These are phyloP conservation scores for Thelaira solivaga DNA, from an alignment of 2,888 invertebrate species.

Conservation along the genomic window DNA sequence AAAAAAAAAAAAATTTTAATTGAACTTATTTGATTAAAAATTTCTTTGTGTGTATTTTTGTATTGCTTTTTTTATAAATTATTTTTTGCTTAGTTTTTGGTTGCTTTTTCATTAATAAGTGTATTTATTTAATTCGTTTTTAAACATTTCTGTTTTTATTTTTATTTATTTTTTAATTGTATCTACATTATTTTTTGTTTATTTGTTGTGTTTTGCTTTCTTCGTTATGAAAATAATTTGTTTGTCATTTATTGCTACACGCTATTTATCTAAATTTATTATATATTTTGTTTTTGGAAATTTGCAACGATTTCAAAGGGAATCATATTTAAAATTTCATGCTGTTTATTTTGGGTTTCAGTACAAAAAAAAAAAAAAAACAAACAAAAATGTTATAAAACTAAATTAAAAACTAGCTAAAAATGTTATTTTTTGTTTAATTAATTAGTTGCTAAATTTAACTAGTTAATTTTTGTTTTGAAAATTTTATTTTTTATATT, in stretches of 20 bases:
- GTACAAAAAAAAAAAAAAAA: too few species aligned
- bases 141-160: not conserved
- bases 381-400: too few species aligned
- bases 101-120: constrained; percentile 13
- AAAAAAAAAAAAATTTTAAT: not conserved
- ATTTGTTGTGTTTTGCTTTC: too few species aligned
- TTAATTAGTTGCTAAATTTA: constrained; percentile 23
- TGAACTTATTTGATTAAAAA: not conserved
- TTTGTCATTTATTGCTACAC: constrained; percentile 12
- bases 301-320: constrained; percentile 26
- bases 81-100: constrained; percentile 12
- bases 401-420: constrained; percentile 51
- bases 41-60: constrained; percentile 26
- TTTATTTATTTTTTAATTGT: constrained; percentile 19
- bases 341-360: too few species aligned
- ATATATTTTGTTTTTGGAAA: constrained; percentile 3
- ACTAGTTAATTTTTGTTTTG: constrained; percentile 8
- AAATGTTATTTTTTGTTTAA: constrained; percentile 6
- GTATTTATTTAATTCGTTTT: constrained; percentile 18
- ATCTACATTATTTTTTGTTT: constrained; percentile 39
- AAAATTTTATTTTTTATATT: not conserved
- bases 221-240: constrained; percentile 61
- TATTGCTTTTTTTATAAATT: constrained; percentile 20
- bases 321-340: constrained; percentile 63
- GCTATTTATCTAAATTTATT: constrained; percentile 7